Evolutionary conservation across 2,113 vertebrate genomes (phyloP).

Genomic region (Apodemus speciosus): DNA sequence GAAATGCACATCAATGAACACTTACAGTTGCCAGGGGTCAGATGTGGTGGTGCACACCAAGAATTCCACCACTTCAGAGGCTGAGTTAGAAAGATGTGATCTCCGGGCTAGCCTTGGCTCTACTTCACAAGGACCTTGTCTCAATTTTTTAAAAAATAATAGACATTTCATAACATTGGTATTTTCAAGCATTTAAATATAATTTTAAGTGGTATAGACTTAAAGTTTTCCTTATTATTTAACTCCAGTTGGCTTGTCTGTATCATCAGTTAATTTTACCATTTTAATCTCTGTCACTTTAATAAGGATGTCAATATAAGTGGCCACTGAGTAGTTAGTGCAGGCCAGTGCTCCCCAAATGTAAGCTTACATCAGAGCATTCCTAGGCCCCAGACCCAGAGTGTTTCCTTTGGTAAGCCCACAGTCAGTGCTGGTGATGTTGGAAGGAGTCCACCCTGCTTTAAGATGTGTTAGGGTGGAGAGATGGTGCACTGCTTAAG

Average conservation of each 20-base stretch:
- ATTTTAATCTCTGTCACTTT: background rate
- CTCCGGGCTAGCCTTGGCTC: background rate
- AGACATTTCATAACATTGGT: background rate
- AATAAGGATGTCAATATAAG: background rate
- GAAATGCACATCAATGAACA: background rate
- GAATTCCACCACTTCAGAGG: background rate
- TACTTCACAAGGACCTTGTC: background rate
- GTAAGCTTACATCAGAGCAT: background rate
- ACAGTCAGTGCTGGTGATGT: background rate
- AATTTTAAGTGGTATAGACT: background rate
- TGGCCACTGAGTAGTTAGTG: background rate
- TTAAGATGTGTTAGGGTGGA: background rate
- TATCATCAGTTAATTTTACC: background rate
- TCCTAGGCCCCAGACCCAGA: background rate
- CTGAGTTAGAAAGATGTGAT: background rate
- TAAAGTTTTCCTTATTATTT: background rate
- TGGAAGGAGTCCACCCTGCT: background rate
- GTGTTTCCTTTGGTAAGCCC: background rate
- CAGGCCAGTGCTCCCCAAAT: background rate
- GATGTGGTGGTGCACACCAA: background rate
- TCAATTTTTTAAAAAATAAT: background rate
- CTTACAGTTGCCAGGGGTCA: background rate
- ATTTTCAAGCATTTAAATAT: background rate
- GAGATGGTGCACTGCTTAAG: background rate
- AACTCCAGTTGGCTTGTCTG: background rate